Evolutionary conservation across 2,797 vertebrate genomes (phyloP), one percentile per base, ranked within the genome.

Genomic region (Channa striata): DNA sequence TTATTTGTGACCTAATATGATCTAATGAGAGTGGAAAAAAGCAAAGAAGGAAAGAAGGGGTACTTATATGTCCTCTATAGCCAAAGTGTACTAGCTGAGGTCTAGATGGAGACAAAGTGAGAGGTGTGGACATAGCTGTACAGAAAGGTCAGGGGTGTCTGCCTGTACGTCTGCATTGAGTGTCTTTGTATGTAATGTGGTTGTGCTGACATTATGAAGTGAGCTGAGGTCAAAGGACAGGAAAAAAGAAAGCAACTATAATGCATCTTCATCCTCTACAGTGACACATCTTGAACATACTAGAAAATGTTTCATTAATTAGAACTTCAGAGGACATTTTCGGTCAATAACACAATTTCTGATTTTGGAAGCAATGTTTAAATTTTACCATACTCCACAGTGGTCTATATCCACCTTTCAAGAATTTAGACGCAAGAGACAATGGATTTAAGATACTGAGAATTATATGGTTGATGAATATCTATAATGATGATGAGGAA

Each of bases 1-100:
- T 69, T 79, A 85, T 54, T 80, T 34, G 37, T 11, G 16, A 63
- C 67, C 10, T 9, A 51, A 67, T 54, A 30, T n/a, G 42, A 68
- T 50, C 37, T 52, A 3, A 36, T 70, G 46, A 39, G 46, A 59
- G 34, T n/a, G 36, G 13, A 8, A 21, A 59, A 46, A 57, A 56
- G 44, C 13, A 56, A 56, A 60, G 11, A 43, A 13, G 57, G 20
- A 25, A 68, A 49, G 44, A 5, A 42, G 30, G 57, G 36, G 42
- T 19, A 36, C 9, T 51, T 2, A 25, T 5, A 56, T 65, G 52
- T 74, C 65, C 42, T 77, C 58, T 19, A 30, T 30, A 37, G 52
- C 69, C 53, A 78, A 72, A 77, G 44, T 58, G 23, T 10, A 36
- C 25, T 1, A 49, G 50, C 69, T 56, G 59, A 5, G 19, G 51